A percentile compares a stretch with the other conserved stretches of the same genome.
phyloP scores from a whole-genome alignment of 2,888 invertebrate genomes.

The Acleris holmiana region DNA sequence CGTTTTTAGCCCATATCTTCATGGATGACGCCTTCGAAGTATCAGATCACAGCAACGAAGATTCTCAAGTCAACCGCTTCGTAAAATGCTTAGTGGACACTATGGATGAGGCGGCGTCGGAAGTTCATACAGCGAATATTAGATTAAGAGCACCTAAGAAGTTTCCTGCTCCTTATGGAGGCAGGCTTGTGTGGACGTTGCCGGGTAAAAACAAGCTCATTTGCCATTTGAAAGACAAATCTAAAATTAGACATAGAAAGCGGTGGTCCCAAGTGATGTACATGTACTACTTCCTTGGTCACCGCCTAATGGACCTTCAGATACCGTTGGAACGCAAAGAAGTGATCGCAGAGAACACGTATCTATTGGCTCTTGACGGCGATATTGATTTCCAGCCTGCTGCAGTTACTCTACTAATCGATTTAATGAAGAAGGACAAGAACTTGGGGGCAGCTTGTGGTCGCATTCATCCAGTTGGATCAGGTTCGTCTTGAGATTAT shows the following conservation, averaged over 20 bases:
- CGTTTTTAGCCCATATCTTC: constrained; percentile 85
- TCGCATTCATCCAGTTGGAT: constrained; percentile 94
- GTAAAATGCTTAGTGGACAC: constrained; percentile 89
- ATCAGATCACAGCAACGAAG: constrained; percentile 85
- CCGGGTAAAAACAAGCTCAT: constrained; percentile 94
- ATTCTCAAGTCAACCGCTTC: constrained; percentile 91
- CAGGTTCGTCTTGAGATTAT: constrained; percentile 58
- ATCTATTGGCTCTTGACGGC: constrained; percentile 92
- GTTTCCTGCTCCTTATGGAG: constrained; percentile 93
- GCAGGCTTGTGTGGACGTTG: constrained; percentile 91
- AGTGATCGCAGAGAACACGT: constrained; percentile 91
- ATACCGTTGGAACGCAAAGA: constrained; percentile 85
- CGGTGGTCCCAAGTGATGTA: constrained; percentile 98
- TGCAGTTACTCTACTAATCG: constrained; percentile 91
- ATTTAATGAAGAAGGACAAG: constrained; percentile 93
- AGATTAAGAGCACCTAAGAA: constrained; percentile 88
- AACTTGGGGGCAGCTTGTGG: constrained; percentile 94
- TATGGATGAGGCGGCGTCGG: constrained; percentile 90
- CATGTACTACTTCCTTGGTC: constrained; percentile 95
- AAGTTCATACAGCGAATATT: constrained; percentile 87
- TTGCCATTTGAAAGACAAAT: constrained; percentile 95
- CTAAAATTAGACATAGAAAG: constrained; percentile 94
- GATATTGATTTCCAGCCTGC: constrained; percentile 94
- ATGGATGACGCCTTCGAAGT: constrained; percentile 93
- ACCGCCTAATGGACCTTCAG: constrained; percentile 89